phyloP scores from a whole-genome alignment of 2,797 vertebrate genomes.

The Lutjanus campechanus region DNA sequence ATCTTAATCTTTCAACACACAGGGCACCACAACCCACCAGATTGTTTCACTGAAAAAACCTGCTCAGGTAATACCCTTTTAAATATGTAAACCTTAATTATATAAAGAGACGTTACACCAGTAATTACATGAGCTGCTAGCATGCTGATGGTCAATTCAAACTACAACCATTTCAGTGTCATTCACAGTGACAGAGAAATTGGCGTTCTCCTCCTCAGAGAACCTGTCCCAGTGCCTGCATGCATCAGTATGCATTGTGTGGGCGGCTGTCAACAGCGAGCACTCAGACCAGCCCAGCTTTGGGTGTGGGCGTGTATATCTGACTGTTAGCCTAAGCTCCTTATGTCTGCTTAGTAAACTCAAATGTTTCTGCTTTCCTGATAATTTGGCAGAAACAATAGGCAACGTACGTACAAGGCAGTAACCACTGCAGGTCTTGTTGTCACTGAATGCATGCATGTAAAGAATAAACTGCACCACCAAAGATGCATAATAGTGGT shows the following conservation, averaged over 20 bases:
- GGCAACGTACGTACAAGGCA: not conserved
- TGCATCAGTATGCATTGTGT: conserved; percentile 52
- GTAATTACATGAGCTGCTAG: conserved; percentile 13
- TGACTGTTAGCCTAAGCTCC: conserved; percentile 52
- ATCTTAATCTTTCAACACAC: not conserved
- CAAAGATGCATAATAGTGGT: not conserved
- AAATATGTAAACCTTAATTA: not conserved
- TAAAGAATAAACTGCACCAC: not conserved
- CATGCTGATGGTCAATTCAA: conserved; percentile 13
- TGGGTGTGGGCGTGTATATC: conserved; percentile 29
- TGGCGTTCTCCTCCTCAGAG: conserved; percentile 27
- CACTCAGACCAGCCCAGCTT: conserved; percentile 43
- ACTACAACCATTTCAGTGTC: conserved; percentile 23
- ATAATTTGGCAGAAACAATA: conserved; percentile 24
- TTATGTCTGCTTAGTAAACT: conserved; percentile 40
- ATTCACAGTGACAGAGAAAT: conserved; percentile 43
- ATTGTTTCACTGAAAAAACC: not conserved
- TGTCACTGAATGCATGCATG: not conserved
- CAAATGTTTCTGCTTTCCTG: conserved; percentile 31
- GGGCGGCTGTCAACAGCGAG: conserved; percentile 53
- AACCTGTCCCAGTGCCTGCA: conserved; percentile 34
- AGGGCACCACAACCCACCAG: not conserved
- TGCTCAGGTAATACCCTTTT: not conserved
- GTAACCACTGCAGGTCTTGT: not conserved
- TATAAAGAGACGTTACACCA: conserved; percentile 2